Evolutionary conservation across 2,113 vertebrate genomes (phyloP), one percentile per base, ranked within the genome.

Genomic region (Pionites leucogaster): DNA sequence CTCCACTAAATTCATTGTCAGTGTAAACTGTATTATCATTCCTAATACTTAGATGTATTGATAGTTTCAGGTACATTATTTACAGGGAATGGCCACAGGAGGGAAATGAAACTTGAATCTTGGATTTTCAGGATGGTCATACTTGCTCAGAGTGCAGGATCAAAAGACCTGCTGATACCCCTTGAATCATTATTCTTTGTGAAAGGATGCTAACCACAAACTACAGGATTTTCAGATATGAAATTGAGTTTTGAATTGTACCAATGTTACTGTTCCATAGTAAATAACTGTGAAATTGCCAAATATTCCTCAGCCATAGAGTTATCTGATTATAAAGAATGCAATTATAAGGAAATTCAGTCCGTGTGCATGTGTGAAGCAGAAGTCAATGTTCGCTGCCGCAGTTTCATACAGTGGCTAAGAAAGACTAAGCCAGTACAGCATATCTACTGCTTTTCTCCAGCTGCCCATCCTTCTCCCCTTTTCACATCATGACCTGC

Each of bases 381-480:
- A 76, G 50, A 93, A 92, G 29, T 28, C 33, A 70, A 4, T 17
- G 10, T 44, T 62, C 65, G 18, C 33, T 80, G 63, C 47, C 24
- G 12, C 8, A 37, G 50, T 42, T 76, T 69, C 35, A 18, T 6
- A 22, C 1, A 2, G 33, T 0, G 0, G 20, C 23, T 68, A 37
- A 78, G 42, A 16, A 20, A n/a, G 35, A 46, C 29, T 57, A 29
- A 86, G 13, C 13, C 47, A 44, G 12, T 15, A 9, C 19, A 27
- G 11, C 23, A 12, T 12, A 20, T 49, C 31, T 8, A 72, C 41
- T 63, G 15, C 46, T 78, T 69, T 70, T 53, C n/a, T 75, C 31
- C 29, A 8, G 20, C 4, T 50, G 33, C 28, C 47, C 23, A 33
- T 68, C 76, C 35, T 64, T 70, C 63, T 90, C 11, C 42, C 69